Evolutionary conservation across 64 coral and sea anemone genomes (phyloP).

Genomic region (Montipora capricornis): DNA sequence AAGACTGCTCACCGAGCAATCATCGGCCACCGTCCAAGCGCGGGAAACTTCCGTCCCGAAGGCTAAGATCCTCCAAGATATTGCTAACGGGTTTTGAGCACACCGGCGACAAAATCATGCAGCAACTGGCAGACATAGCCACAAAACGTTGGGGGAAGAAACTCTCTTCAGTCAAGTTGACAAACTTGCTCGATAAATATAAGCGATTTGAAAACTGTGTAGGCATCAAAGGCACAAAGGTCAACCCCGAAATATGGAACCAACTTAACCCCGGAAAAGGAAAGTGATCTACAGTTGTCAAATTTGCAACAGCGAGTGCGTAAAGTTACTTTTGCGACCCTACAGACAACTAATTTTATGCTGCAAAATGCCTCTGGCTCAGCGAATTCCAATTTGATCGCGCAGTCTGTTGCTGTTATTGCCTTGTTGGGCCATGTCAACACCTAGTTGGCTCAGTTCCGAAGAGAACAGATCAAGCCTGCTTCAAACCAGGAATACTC

Average conservation of each 20-base stretch:
- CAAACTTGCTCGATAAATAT: neutral
- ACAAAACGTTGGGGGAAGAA: neutral
- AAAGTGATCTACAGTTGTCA: neutral
- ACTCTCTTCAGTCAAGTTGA: neutral
- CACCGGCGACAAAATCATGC: neutral
- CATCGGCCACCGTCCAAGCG: too few relatives aligned
- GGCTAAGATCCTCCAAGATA: too few relatives aligned
- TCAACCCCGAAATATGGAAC: neutral
- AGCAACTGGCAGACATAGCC: neutral
- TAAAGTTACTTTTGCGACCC: neutral
- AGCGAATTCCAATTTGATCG: neutral
- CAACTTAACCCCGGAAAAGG: neutral
- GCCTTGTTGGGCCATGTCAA: slow-evolving; percentile 9
- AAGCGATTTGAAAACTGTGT: neutral
- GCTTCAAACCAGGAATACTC: slow-evolving; percentile 15
- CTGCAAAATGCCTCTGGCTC: neutral
- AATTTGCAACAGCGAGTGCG: neutral
- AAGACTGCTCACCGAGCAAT: too few relatives aligned
- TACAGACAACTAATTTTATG: neutral
- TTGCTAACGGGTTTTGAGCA: too few relatives aligned
- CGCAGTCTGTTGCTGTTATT: too few relatives aligned
- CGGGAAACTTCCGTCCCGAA: too few relatives aligned
- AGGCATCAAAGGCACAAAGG: neutral
- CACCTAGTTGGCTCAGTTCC: slow-evolving; percentile 1
- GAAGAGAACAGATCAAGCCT: slow-evolving; percentile 53